Evolutionary conservation across 2,113 vertebrate species (phyloP), one percentile per base, ranked within the genome.

Genomic region (Alouatta palliata): DNA sequence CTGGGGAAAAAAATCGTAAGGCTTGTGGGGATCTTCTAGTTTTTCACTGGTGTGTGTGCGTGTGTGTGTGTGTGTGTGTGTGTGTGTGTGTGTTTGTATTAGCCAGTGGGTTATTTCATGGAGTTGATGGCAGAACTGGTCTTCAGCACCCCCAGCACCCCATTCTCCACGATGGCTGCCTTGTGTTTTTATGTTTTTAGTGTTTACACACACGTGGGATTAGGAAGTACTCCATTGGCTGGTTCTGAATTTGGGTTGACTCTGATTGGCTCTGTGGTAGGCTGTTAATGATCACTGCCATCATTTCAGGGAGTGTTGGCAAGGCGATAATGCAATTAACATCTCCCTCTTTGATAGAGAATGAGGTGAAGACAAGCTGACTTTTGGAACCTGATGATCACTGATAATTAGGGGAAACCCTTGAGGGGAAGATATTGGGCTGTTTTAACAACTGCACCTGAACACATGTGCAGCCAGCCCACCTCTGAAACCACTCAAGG

Each of bases 241-340:
- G 92, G 45, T 84, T 96, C 68, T 75, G 70, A 95, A 32, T 98
- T 97, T 95, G 92, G 93, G 91, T 71, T 11, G 45, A 4, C 94
- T 97, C 66, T 91, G 94, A 90, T 86, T 97, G 97, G 79, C 89
- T 98, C n/a, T 0, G 2, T 80, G 71, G 37, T 82, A 89, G 77
- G 23, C 61, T 90, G 54, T 47, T 97, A 89, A 96, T 80, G 54
- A 91, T 90, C 35, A 13, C 64, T 89, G 56, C 91, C 76, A 61
- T 94, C 32, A 45, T 97, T 90, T 91, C 87, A 82, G 71, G 94
- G 96, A 90, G 27, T 95, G 85, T 95, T 98, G 97, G 87, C 90
- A 93, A 95, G 97, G 96, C 52, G 94, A 82, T 97, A 97, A 98
- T 32, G 80, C 97, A 96, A 89, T 98, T 97, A 98, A 16, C 35